Evolutionary conservation across 2,797 vertebrate species (phyloP), one percentile per base, ranked within the genome.

Genomic region (Pachyuromys duprasi): DNA sequence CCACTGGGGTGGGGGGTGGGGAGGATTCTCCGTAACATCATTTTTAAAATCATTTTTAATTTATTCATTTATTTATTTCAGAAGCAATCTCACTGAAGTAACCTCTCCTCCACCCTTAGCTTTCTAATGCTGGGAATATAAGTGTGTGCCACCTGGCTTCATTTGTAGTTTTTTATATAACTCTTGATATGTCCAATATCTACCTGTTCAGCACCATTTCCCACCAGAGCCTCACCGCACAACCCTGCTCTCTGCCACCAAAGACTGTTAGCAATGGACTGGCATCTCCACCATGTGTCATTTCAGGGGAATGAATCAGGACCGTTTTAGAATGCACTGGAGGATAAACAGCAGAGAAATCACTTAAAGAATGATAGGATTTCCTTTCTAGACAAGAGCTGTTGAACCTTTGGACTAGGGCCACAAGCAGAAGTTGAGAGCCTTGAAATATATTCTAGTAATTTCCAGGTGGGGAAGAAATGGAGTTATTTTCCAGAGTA

Each of bases 361-460:
- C 36, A 76, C 49, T 86, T 42, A 67, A 94, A 87, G 76, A 80
- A 63, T 75, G 22, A 67, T 67, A 90, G n/a, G 20, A 70, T 83
- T 76, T 17, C 31, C 17, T 31, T 45, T 84, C 39, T 39, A 95
- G 91, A 53, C 82, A 82, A 86, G 55, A 45, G 49, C 84, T 75
- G 2, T 36, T 90, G 62, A 28, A 65, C 60, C n/a, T 91, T 95
- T 63, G 49, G 22, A 65, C 26, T 63, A 63, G 18, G 22, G 28
- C 24, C 4, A 39, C 6, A 49, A 86, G 39, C 14, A n/a, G 91
- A 74, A 69, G 7, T 75, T 9, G 11, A 92, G 95, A 83, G 8
- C 0, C 65, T 87, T 62, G 26, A 86, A 72, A 55, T 80, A 15
- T n/a, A 69, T 72, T 87, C 95, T 89, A 28, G 8, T 88, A n/a